phyloP scores from a whole-genome alignment of 64 coral and sea anemone genomes.

The Porites australiensis region DNA sequence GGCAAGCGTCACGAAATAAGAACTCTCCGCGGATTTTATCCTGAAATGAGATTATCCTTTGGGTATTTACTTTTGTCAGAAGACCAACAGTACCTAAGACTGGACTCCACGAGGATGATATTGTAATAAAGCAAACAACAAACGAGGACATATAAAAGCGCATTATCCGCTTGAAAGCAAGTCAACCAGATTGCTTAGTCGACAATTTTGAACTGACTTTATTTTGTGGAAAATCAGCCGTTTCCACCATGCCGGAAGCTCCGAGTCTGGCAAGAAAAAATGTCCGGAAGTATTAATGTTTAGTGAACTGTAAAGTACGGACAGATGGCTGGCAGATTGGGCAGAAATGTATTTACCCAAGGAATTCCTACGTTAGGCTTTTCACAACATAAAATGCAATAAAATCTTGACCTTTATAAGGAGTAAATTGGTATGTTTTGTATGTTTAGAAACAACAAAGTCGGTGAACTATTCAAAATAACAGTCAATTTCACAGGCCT shows the following conservation, averaged over 20 bases:
- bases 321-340: constrained; percentile 61
- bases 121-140: constrained; percentile 1
- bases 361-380: not conserved
- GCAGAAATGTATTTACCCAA: constrained; percentile 39
- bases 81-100: not conserved
- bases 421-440: constrained; percentile 5
- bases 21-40: constrained; percentile 22
- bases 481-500: not conserved
- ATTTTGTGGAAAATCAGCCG: not conserved
- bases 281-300: constrained; percentile 59
- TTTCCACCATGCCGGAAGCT: constrained; percentile 31
- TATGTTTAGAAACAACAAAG: not conserved
- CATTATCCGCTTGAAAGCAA: not conserved
- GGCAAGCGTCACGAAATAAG: constrained; percentile 25
- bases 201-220: not conserved
- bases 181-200: not conserved
- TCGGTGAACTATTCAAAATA: not conserved
- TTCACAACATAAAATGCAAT: constrained; percentile 44
- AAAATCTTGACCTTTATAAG: constrained; percentile 51
- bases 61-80: constrained; percentile 22
- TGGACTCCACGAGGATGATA: not conserved
- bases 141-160: not conserved
- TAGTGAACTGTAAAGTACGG: constrained; percentile 31
- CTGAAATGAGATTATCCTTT: constrained; percentile 22
- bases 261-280: constrained; percentile 41